Percentiles rank a stretch among this genome's conserved stretches.
phyloP scores from a whole-genome alignment of 2,888 invertebrate genomes.

The Polietes domitor region DNA sequence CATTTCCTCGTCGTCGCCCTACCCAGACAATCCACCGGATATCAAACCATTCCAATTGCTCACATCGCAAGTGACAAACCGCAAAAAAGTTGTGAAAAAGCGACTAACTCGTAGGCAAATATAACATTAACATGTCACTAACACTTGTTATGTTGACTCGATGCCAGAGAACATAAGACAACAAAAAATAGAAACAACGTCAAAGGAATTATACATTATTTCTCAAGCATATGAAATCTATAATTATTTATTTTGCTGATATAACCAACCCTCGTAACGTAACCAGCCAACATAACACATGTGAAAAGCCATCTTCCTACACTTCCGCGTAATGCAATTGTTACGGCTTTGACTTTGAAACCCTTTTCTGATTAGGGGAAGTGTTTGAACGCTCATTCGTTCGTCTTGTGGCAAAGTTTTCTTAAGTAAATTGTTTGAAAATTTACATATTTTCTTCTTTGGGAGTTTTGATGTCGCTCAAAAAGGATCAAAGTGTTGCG shows the following conservation, averaged over 20 bases:
- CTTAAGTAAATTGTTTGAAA: slow-evolving; percentile 60
- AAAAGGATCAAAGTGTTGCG: slow-evolving; percentile 64
- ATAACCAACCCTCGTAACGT: slow-evolving; percentile 40
- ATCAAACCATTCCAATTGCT: slow-evolving; percentile 50
- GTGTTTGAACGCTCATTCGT: not conserved
- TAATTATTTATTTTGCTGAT: slow-evolving; percentile 54
- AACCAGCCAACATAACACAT: not conserved
- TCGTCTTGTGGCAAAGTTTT: slow-evolving; percentile 40
- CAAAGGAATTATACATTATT: slow-evolving; percentile 64
- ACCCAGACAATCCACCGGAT: slow-evolving; percentile 54
- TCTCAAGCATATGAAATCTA: slow-evolving; percentile 45
- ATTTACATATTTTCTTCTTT: slow-evolving; percentile 59
- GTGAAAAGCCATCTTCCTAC: not conserved
- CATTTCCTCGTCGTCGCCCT: not conserved
- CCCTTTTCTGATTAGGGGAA: not conserved
- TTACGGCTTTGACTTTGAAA: slow-evolving; percentile 47
- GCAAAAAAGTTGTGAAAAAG: slow-evolving; percentile 52
- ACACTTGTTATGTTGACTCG: slow-evolving; percentile 56
- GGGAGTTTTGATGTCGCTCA: not conserved
- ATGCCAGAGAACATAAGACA: not conserved
- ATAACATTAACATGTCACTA: slow-evolving; percentile 59
- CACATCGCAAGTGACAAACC: slow-evolving; percentile 71
- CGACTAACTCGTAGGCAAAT: slow-evolving; percentile 21
- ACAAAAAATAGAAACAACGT: slow-evolving; percentile 45
- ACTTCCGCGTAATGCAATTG: slow-evolving; percentile 52